These are phyloP conservation scores for Coregonus clupeaformis DNA, from an alignment of 2,113 vertebrate genomes.

Conservation along the genomic window DNA sequence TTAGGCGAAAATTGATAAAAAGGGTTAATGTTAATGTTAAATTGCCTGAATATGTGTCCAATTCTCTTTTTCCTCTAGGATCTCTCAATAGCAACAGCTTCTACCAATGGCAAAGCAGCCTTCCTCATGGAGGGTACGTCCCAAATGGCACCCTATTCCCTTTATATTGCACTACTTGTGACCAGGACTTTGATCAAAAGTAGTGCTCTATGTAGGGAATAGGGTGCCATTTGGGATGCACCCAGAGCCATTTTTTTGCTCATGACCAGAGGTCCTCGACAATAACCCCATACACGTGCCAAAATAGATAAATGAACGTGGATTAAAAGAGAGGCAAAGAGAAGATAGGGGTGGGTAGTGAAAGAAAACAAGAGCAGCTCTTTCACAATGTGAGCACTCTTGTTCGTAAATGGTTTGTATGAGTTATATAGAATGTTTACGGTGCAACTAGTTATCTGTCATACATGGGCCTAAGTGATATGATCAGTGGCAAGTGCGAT, in stretches of 20 bases:
- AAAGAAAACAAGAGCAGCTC: constrained; percentile 44
- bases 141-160: too few species aligned
- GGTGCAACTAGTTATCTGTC: constrained; percentile 27
- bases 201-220: too few species aligned
- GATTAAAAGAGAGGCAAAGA: constrained; percentile 50
- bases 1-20: too few species aligned
- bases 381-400: constrained; percentile 44
- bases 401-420: constrained; percentile 55
- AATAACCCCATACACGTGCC: constrained; percentile 69
- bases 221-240: too few species aligned
- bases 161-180: too few species aligned
- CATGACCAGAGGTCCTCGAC: constrained; percentile 67
- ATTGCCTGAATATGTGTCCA: constrained; percentile 79
- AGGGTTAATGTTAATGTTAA: constrained; percentile 79
- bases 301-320: constrained; percentile 66
- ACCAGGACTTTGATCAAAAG: too few species aligned
- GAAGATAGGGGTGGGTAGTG: constrained; percentile 46
- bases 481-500: constrained; percentile 29
- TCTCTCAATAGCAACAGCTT: constrained; percentile 77
- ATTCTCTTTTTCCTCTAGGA: constrained; percentile 76
- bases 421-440: constrained; percentile 55
- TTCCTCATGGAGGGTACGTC: constrained; percentile 61
- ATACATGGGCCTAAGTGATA: constrained; percentile 9
- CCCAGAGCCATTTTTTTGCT: constrained; percentile 61
- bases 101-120: constrained; percentile 67